Base-by-base conservation (phyloP, 1,140 invertebrate genomes). In the Stratiolaelaps scimitus region DNA sequence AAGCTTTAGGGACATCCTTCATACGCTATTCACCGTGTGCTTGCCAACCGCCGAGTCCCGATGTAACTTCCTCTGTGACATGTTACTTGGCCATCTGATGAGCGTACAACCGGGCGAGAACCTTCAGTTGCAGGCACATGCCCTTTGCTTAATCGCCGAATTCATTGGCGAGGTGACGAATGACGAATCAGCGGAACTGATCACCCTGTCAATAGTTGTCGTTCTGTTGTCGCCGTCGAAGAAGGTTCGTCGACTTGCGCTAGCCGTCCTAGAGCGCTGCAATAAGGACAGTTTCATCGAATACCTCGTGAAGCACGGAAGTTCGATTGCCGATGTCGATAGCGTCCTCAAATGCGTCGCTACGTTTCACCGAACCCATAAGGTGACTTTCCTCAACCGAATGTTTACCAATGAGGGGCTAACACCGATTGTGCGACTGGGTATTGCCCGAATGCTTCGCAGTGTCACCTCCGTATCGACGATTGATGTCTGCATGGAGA, bases 301-400 rank as follows among this genome's bases (percentile, higher is more conserved):
- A 15, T 60, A 60, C 20, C 53, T 60, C 10, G 53, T 60, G 15
- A 60, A 34, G 26, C 53, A 60, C 23, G 53, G 26, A 26, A 60
- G 34, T 34, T 29, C 26, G 15, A 29, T 60, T 15, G 26, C 53
- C 2, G 53, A 60, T 23, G 53, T 60, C 15, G 53, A 60, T 13
- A 34, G 53, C 20, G 34, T 60, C 34, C 20, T 60, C 15, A 26
- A n/a, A 26, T 29, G 53, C 23, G 53, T 60, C 15, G 53, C 53
- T 26, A 60, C 53, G 15, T 60, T 60, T 23, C 53, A 60, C 53
- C 1, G 26, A 15, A 20, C 26, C 26, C 53, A 60, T 34, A 34
- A 60, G 53, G 26, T 17, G 15, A 34, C 53, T 15, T 60, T 60
- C 53, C 53, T 60, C 2, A 60, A 60, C 34, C 53, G 53, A 15